Percentiles rank a stretch among this genome's conserved stretches.
Evolutionary conservation across 2,113 vertebrate species (phyloP).

Genomic region (Notechis scutatus): DNA sequence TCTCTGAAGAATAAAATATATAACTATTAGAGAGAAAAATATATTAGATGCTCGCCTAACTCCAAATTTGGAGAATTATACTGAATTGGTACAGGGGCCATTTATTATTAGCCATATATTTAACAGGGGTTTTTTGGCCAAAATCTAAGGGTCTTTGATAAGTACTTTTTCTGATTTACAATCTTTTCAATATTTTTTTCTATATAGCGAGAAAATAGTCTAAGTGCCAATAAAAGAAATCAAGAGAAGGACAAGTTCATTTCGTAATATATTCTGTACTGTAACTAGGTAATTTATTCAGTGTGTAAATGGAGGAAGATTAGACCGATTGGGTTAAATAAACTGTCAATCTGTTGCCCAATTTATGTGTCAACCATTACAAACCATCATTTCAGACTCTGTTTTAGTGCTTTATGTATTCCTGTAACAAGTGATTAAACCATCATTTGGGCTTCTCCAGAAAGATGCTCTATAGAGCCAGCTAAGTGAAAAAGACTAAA

Average conservation of each 20-base stretch:
- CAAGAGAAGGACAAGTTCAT: not conserved
- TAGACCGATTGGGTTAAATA: not conserved
- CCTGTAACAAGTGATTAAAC: not conserved
- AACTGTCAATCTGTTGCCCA: not conserved
- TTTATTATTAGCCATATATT: not conserved
- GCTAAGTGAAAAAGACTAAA: not conserved
- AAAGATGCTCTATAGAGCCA: not conserved
- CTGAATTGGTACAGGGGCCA: not conserved
- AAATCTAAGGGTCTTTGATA: not conserved
- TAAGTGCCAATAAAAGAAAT: not conserved
- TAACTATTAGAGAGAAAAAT: not conserved
- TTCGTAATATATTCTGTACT: not conserved
- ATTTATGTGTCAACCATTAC: not conserved
- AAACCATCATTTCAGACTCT: not conserved
- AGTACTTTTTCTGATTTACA: not conserved
- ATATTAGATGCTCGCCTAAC: conserved; percentile 5
- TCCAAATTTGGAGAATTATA: conserved; percentile 19
- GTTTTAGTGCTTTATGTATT: not conserved
- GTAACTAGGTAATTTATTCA: not conserved
- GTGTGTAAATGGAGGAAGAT: not conserved
- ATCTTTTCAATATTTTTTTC: not conserved
- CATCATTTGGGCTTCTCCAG: not conserved
- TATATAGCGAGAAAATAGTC: not conserved
- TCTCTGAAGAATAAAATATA: not conserved
- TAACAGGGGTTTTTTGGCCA: not conserved